Conservation (phyloP, 92 coral and sea anemone genomes). For the Porites lobata region DNA sequence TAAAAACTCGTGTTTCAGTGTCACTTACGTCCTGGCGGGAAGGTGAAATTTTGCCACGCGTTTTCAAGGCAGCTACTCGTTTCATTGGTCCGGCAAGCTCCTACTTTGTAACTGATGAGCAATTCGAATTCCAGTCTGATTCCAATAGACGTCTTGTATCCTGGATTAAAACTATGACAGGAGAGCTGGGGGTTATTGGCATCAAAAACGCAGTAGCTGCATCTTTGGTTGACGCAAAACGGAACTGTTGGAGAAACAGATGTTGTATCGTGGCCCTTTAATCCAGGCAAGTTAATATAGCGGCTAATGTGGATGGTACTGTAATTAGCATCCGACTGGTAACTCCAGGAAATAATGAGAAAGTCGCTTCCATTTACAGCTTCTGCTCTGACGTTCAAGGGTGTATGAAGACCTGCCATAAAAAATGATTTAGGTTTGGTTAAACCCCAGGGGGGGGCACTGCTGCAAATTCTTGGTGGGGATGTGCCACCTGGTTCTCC, state of each 20-base stretch:
- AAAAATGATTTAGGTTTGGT: not conserved
- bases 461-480: no score
- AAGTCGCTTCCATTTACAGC: slow-evolving; percentile 12
- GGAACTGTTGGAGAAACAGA: not conserved
- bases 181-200: no score
- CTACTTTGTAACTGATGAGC: not conserved
- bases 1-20: not conserved
- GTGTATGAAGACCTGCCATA: not conserved
- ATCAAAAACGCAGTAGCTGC: not conserved
- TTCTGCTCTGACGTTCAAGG: not conserved
- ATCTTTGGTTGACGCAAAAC: not conserved
- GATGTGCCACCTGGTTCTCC: no score
- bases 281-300: not conserved
- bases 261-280: not conserved
- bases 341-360: slow-evolving; percentile 12
- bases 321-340: not conserved
- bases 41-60: not conserved
- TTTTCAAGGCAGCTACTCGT: slow-evolving; percentile 4
- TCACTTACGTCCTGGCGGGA: slow-evolving; percentile 20
- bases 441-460: no score
- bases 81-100: slow-evolving; percentile 13
- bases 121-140: not conserved
- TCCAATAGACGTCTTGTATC: not conserved
- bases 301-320: not conserved
- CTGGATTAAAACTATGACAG: not conserved